Evolutionary conservation across 2,113 vertebrate species (phyloP), one percentile per base, ranked within the genome.

Genomic region (Camelus bactrianus): DNA sequence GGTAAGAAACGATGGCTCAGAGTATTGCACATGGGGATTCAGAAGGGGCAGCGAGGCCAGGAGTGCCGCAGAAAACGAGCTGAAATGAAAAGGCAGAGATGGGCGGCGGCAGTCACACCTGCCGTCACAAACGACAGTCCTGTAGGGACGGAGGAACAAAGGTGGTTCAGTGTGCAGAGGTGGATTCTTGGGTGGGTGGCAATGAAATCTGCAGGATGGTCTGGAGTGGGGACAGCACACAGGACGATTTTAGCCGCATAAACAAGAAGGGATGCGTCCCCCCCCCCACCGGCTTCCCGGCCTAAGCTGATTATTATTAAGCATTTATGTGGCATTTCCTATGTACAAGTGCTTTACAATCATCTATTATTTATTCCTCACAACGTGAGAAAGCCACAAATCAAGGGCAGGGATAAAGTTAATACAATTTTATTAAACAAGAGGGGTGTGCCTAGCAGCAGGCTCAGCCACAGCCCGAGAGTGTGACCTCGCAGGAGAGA

Each of bases 361-460:
- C 98, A 98, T 98, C 95, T 98, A 98, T 98, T 98, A 98, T 98
- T 98, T 98, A 98, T 98, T 98, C 97, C 95, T 97, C 98, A 93
- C 97, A 98, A 97, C 90, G 92, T 98, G 97, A 98, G 97, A 98
- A 98, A 98, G 97, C 97, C 96, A 92, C 97, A 98, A 98, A 98
- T 98, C 98, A 98, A 98, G 97, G 97, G 90, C 97, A 97, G 94
- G 93, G 70, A 97, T 97, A 97, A 97, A 97, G 97, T 98, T 97
- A 98, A 97, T 97, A 96, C 96, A 98, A 96, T 98, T 98, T 98
- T 98, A 98, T 98, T 98, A 98, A 98, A 97, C 87, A 97, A 94
- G 96, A 98, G 96, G 96, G 90, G 95, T 97, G 98, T 95, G 92
- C 87, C 93, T 77, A 90, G 62, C 95, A 97, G 97, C 98, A 97